phyloP scores from a whole-genome alignment of 2,113 vertebrate species.

The Sorex fumeus region DNA sequence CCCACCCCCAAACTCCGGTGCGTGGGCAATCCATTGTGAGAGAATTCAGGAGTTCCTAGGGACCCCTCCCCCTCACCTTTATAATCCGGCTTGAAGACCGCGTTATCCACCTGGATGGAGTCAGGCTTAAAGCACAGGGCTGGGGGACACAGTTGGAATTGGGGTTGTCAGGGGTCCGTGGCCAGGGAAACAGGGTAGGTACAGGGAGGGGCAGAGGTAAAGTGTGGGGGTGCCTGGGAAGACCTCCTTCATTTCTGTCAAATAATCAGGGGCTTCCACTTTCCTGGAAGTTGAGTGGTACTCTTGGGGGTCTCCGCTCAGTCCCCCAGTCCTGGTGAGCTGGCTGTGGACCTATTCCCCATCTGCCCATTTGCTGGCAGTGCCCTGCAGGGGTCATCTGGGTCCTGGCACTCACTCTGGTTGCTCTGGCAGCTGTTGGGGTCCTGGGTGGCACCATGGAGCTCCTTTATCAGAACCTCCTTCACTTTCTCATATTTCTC shows the following conservation, averaged over 20 bases:
- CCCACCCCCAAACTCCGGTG: too few relatives aligned
- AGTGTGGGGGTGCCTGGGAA: background rate
- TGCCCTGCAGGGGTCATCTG: too few relatives aligned
- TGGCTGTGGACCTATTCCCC: background rate
- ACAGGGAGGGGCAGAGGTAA: background rate
- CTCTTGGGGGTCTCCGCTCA: background rate
- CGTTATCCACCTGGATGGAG: conserved; percentile 57
- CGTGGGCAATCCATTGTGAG: background rate
- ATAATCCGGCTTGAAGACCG: background rate
- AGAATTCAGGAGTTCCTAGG: background rate
- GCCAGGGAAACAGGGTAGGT: background rate
- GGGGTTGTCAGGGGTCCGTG: accelerated
- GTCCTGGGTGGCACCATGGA: accelerated
- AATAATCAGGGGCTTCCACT: background rate
- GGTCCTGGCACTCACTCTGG: conserved; percentile 41
- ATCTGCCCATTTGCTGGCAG: background rate
- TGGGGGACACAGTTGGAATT: background rate
- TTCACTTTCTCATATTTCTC: background rate
- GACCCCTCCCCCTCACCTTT: conserved; percentile 35
- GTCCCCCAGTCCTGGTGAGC: background rate
- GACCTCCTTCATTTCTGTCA: background rate
- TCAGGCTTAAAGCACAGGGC: conserved; percentile 69
- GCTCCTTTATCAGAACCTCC: accelerated
- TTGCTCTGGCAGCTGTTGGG: accelerated
- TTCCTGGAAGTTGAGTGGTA: background rate